Evolutionary conservation across 2,113 vertebrate genomes (phyloP), one percentile per base, ranked within the genome.

Genomic region (Tachysurus vachellii): DNA sequence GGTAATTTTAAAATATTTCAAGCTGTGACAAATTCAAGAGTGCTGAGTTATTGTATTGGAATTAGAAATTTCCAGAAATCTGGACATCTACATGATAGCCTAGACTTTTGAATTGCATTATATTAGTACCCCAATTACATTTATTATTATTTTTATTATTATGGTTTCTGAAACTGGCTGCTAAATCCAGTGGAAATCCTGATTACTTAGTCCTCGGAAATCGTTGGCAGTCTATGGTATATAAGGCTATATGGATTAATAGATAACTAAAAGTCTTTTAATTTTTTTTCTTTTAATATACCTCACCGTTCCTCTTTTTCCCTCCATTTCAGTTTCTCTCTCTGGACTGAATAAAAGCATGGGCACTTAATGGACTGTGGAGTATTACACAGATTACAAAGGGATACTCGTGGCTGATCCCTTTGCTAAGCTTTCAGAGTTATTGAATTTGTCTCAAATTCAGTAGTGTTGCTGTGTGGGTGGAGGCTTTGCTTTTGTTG

Each of bases 301-400:
- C 17, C 54, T 80, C 75, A 47, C 54, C 54, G 28, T 73, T 42
- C 17, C 84, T 71, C 14, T 42, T 17, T n/a, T 26, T 70, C 16
- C 53, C 2, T 44, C 36, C 31, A 36, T 73, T 23, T 73, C 17
- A 21, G 3, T 68, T 2, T 47, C 66, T 66, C 70, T 80, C 17
- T 75, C 82, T 56, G 42, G 62, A 47, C 44, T 83, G 26, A 86
- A 89, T 86, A 83, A 87, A 85, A 77, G 70, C 73, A 59, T 73
- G 84, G 59, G 73, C 47, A 86, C 81, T 81, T 89, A 88, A 89
- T 89, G 86, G 86, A 88, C 80, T 88, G 76, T 83, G 57, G 68
- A 86, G 77, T 80, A 86, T 85, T 88, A 86, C 19, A 42, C 81
- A 88, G 86, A 88, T 88, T 89, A 89, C 86, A 88, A 80, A 88